Conservation (phyloP, 2,113 vertebrate species). For the Jacana jacana region DNA sequence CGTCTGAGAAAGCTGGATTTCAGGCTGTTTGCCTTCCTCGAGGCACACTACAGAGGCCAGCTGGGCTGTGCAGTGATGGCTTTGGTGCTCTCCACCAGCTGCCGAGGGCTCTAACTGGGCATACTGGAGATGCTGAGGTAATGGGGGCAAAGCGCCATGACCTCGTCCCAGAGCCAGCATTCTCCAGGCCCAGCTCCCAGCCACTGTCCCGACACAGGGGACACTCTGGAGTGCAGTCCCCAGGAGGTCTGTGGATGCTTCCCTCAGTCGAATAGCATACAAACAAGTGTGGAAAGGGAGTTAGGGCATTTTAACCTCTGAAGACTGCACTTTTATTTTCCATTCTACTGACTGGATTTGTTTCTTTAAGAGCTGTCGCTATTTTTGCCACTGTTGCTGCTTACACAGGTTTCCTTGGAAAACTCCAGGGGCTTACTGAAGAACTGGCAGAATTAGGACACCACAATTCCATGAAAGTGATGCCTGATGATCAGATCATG, state of each 20-base stretch:
- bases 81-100: fast-evolving
- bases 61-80: neutral
- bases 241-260: neutral
- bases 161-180: neutral
- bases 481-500: neutral
- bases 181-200: neutral
- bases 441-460: slow-evolving; percentile 45
- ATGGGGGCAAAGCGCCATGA: neutral
- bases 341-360: neutral
- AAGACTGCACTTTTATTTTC: neutral
- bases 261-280: neutral
- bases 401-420: neutral
- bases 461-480: neutral
- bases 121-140: neutral
- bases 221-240: neutral
- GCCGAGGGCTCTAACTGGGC: neutral
- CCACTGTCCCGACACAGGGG: neutral
- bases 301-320: neutral
- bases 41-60: neutral
- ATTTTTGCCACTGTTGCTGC: neutral
- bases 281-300: neutral
- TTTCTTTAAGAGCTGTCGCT: neutral
- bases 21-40: neutral
- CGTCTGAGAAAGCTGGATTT: neutral
- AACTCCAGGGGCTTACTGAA: neutral